Conservation (phyloP, 1,140 invertebrate genomes). For the Hycleus phaleratus region DNA sequence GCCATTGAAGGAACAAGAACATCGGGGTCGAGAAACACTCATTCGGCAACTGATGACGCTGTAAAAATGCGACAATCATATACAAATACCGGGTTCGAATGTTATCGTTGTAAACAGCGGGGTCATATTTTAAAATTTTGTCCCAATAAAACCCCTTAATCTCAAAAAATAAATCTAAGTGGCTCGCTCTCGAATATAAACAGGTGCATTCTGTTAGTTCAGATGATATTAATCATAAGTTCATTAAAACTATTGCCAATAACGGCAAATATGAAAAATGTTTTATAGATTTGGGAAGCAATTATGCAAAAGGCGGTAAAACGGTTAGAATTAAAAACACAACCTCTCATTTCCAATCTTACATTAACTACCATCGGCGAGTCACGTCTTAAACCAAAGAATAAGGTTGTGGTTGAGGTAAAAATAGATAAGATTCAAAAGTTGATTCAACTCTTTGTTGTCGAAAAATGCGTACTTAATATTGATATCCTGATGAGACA, state of each 20-base stretch:
- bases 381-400: not conserved
- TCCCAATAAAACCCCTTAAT: too few relatives aligned
- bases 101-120: too few relatives aligned
- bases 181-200: too few relatives aligned
- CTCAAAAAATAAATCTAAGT: too few relatives aligned
- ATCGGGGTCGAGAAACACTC: too few relatives aligned
- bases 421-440: not conserved
- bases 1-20: constrained; percentile 5
- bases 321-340: not conserved
- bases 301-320: not conserved
- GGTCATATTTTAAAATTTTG: too few relatives aligned
- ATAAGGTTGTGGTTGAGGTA: not conserved
- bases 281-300: constrained; percentile 18
- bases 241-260: not conserved
- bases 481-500: constrained; percentile 14
- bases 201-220: not conserved
- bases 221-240: not conserved
- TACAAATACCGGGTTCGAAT: too few relatives aligned
- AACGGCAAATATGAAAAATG: too few relatives aligned
- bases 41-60: too few relatives aligned
- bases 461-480: not conserved
- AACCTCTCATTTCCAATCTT: not conserved
- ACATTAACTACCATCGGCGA: not conserved
- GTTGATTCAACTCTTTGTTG: not conserved
- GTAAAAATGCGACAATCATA: not conserved